Percentiles rank a stretch among this genome's conserved stretches.
Evolutionary conservation across 2,888 invertebrate species (phyloP).

Genomic region (Limulus polyphemus): DNA sequence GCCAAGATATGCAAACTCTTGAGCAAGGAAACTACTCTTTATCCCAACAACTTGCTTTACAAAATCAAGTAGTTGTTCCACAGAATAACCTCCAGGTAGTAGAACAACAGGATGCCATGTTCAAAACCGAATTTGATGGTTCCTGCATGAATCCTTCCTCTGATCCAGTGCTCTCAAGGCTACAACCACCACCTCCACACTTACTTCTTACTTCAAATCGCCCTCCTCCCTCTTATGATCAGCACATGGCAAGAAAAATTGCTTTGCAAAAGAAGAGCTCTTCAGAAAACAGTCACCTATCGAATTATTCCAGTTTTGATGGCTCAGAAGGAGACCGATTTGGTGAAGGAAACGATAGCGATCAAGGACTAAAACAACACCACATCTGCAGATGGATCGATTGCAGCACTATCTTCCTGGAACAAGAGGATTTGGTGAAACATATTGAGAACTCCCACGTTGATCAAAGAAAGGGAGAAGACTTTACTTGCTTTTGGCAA

Average conservation of each 20-base stretch:
- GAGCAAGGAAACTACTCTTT: slow-evolving; percentile 2
- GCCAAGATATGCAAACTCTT: slow-evolving; percentile 20
- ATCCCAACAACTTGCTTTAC: too few species aligned
- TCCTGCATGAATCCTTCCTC: neutral
- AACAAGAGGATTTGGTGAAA: slow-evolving; percentile 37
- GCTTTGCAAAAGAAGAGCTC: slow-evolving; percentile 15
- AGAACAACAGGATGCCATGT: too few species aligned
- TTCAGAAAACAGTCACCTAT: slow-evolving; percentile 16
- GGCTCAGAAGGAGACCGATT: slow-evolving; percentile 19
- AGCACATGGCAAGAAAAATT: slow-evolving; percentile 23
- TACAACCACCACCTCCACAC: neutral
- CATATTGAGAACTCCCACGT: slow-evolving; percentile 66
- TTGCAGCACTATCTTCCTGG: slow-evolving; percentile 13
- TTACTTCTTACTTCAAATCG: neutral
- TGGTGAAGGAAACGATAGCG: slow-evolving; percentile 15
- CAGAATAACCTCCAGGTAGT: too few species aligned
- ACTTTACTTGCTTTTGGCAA: slow-evolving; percentile 86
- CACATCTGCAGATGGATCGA: slow-evolving; percentile 20
- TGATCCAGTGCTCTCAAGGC: neutral
- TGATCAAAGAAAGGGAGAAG: slow-evolving; percentile 50
- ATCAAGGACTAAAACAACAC: slow-evolving; percentile 4
- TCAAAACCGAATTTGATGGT: too few species aligned
- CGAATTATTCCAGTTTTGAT: slow-evolving; percentile 19
- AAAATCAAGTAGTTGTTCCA: too few species aligned
- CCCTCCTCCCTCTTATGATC: slow-evolving; percentile 23